phyloP scores from a whole-genome alignment of 2,888 invertebrate genomes.

The Drosophila ezoana region DNA sequence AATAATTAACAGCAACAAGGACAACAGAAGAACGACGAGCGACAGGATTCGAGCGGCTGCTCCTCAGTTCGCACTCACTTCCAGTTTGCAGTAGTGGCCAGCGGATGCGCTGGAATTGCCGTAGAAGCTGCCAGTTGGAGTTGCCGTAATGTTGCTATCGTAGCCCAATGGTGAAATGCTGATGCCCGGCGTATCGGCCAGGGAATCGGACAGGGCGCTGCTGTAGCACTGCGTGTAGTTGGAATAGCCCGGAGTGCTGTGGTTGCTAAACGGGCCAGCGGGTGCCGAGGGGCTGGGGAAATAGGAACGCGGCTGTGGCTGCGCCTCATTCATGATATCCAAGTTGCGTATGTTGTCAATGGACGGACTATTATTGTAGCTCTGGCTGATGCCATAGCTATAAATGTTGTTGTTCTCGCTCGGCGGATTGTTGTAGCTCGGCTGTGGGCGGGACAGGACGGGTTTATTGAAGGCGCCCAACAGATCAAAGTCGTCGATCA shows the following conservation, averaged over 20 bases:
- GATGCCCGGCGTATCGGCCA: slow-evolving; percentile 81
- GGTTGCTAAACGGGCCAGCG: slow-evolving; percentile 35
- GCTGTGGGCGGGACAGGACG: slow-evolving; percentile 48
- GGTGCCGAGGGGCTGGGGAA: slow-evolving; percentile 60
- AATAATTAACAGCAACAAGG: slow-evolving; percentile 5
- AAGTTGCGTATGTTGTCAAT: slow-evolving; percentile 75
- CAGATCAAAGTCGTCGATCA: slow-evolving; percentile 58
- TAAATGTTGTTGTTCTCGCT: slow-evolving; percentile 40
- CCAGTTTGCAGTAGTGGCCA: slow-evolving; percentile 72
- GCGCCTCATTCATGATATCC: slow-evolving; percentile 55
- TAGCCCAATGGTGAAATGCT: slow-evolving; percentile 69
- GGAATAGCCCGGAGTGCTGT: slow-evolving; percentile 51
- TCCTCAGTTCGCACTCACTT: slow-evolving; percentile 71
- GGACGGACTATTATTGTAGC: slow-evolving; percentile 57
- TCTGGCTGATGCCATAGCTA: slow-evolving; percentile 25
- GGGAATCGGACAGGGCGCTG: slow-evolving; percentile 76
- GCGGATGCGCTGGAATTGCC: slow-evolving; percentile 24
- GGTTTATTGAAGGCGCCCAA: slow-evolving; percentile 66
- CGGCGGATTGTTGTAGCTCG: slow-evolving; percentile 25
- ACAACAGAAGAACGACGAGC: slow-evolving; percentile 4
- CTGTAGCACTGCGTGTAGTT: slow-evolving; percentile 69
- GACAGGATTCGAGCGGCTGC: neutral
- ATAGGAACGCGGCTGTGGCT: slow-evolving; percentile 33
- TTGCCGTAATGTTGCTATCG: slow-evolving; percentile 26
- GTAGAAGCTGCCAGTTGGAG: slow-evolving; percentile 5